Base-by-base conservation (phyloP, 2,888 invertebrate genomes). In the Adineta ricciae region DNA sequence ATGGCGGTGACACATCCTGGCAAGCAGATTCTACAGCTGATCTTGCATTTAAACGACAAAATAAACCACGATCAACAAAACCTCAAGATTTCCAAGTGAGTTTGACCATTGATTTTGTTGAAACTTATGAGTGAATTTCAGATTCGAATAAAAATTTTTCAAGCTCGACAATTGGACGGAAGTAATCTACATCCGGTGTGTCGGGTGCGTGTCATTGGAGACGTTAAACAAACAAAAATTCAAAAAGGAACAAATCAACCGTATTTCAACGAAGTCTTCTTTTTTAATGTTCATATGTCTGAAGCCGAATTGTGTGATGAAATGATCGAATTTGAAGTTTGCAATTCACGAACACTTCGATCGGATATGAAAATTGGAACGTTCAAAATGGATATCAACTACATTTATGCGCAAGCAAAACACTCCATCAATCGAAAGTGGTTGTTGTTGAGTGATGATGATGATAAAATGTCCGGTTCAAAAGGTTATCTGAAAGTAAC, bases 401-500 rank as follows among this genome's bases (percentile, higher is more conserved):
- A 90, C 88, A 89, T 91, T 50, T 91, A 90, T 87, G 89, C 90
- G 84, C 90, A 91, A 86, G 87, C 88, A 0, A 86, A 88, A 27
- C 90, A 91, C 87, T 88, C 90, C 16, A 88, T 91, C 83, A 86
- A 91, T 87, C 91, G 91, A 88, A 91, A 91, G 86, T 91, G 91
- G 91, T 88, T 91, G 86, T 87, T 91, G 84, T 89, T 91, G 46
- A 89, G 90, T 86, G 90, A 91, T 86, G 90, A 91, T 1, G 91
- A 91, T 83, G 91, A 91, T 86, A 87, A 88, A 16, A 88, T 89
- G 87, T 88, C 90, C 5, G 91, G 91, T 4, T 90, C 90, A 78
- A 91, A 90, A 87, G 91, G 91, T n/a, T 91, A 91, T 88, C 89
- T 91, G 85, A 91, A 91, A 87, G 89, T 91, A 86, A 89, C 90